Conservation (phyloP, 2,888 invertebrate species). For the Cheilosia urbana region DNA sequence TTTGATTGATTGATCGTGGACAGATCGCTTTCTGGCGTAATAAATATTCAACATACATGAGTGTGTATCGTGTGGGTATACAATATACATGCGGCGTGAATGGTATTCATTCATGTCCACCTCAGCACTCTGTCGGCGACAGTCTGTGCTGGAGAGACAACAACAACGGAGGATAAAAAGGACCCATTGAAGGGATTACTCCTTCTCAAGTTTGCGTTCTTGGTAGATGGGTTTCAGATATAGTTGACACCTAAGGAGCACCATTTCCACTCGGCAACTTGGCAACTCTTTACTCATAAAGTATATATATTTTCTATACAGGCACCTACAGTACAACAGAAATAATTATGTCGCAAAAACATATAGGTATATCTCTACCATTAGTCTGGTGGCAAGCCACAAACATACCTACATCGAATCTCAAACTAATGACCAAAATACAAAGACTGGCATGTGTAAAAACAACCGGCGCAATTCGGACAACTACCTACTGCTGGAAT, state of each 20-base stretch:
- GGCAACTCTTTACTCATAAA: no score
- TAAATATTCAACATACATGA: conserved; percentile 29
- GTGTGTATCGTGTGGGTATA: not conserved
- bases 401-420: no score
- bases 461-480: no score
- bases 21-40: conserved; percentile 69
- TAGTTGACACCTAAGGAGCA: not conserved
- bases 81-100: not conserved
- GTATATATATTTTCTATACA: no score
- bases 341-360: no score
- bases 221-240: not conserved
- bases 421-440: no score
- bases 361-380: no score
- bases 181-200: not conserved
- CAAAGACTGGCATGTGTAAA: no score
- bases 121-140: conserved; percentile 15
- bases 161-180: not conserved
- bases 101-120: conserved; percentile 26
- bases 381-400: no score
- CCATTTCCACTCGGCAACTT: not conserved
- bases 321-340: no score
- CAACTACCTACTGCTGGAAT: no score
- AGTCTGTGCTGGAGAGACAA: not conserved
- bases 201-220: conserved; percentile 11
- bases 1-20: conserved; percentile 72